Evolutionary conservation across 1,140 invertebrate genomes (phyloP).

Genomic region (Camponotus vicinus): DNA sequence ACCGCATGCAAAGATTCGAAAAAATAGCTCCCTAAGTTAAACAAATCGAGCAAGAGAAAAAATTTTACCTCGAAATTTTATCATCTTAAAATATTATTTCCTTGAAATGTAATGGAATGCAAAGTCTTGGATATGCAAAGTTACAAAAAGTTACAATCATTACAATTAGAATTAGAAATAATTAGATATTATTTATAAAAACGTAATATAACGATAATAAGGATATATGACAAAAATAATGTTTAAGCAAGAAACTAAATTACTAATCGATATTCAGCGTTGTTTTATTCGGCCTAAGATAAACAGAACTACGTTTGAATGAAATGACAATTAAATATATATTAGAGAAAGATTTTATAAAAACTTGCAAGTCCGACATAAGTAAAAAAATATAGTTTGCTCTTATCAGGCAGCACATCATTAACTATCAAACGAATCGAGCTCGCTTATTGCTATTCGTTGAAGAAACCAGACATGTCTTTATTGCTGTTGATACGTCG

Average conservation of each 20-base stretch:
- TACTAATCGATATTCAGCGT: not conserved
- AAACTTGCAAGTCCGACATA: not conserved
- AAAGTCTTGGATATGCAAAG: not conserved
- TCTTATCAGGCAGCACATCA: not conserved
- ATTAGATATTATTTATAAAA: not conserved
- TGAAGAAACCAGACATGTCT: constrained; percentile 27
- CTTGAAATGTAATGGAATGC: not conserved
- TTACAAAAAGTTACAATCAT: not conserved
- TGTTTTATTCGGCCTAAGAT: not conserved
- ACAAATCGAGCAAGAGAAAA: not conserved
- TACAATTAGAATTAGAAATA: not conserved
- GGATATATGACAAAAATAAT: not conserved
- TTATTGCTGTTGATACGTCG: constrained; percentile 42
- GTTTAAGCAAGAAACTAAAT: not conserved
- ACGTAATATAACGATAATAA: not conserved
- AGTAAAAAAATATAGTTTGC: not conserved
- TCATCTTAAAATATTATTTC: not conserved
- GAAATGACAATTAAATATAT: not conserved
- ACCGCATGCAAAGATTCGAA: not conserved
- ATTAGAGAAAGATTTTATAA: not conserved
- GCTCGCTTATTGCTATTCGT: constrained; percentile 30
- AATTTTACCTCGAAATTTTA: not conserved
- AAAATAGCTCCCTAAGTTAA: not conserved
- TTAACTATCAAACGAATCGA: constrained; percentile 5
- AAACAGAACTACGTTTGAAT: not conserved